Evolutionary conservation across 2,113 vertebrate genomes (phyloP).

Genomic region (Phycodurus eques): DNA sequence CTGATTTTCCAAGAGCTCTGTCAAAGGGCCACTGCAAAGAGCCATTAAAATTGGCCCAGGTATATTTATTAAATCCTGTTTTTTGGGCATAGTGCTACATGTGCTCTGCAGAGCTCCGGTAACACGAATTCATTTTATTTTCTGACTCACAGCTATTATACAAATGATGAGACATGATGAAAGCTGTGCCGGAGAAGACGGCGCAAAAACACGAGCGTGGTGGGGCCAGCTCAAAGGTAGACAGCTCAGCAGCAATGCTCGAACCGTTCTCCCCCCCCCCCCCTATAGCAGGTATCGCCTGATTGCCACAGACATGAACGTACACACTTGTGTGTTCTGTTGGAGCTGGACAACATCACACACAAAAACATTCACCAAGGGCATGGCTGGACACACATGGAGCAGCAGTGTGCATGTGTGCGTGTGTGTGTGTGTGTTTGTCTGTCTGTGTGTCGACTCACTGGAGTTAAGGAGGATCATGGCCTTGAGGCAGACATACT

Average conservation of each 20-base stretch:
- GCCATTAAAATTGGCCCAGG: background rate
- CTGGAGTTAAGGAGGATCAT: slow-evolving; percentile 98
- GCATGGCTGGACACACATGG: background rate
- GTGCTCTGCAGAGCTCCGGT: background rate
- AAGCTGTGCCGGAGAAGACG: background rate
- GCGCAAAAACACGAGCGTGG: background rate
- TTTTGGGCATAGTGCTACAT: background rate
- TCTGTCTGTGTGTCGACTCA: slow-evolving; percentile 73
- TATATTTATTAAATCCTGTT: background rate
- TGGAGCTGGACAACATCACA: background rate
- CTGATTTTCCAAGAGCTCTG: background rate
- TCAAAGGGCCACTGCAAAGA: background rate
- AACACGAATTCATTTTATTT: slow-evolving; percentile 1
- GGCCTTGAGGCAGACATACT: slow-evolving; percentile 96
- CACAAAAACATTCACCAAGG: background rate
- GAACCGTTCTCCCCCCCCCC: background rate
- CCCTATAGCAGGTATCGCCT: slow-evolving; percentile 23
- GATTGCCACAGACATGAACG: slow-evolving; percentile 17
- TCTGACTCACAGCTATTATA: background rate
- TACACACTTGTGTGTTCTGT: background rate
- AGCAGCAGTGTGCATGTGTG: background rate
- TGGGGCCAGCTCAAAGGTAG: background rate
- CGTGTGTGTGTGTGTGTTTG: slow-evolving; percentile 2
- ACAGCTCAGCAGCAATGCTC: slow-evolving; percentile 1
- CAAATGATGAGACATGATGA: slow-evolving; percentile 3